A percentile compares a stretch with the other conserved stretches of the same genome.
phyloP scores from a whole-genome alignment of 2,888 invertebrate genomes.

The Vanessa cardui region DNA sequence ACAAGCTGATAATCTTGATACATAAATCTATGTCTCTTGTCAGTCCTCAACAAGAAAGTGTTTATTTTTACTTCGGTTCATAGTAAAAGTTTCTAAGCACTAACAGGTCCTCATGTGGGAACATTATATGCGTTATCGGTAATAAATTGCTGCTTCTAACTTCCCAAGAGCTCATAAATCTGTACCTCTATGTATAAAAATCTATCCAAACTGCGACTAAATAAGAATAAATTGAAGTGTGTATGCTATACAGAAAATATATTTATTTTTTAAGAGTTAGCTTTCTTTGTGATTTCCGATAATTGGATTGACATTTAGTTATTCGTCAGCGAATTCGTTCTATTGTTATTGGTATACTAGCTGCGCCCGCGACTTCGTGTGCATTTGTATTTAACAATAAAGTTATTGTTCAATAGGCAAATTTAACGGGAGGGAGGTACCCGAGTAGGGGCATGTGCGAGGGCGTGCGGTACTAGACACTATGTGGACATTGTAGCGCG shows the following conservation, averaged over 20 bases:
- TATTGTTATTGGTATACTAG: too few relatives aligned
- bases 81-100: slow-evolving; percentile 11
- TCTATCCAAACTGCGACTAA: slow-evolving; percentile 20
- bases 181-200: slow-evolving; percentile 44
- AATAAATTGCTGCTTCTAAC: slow-evolving; percentile 49
- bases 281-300: neutral
- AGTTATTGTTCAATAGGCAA: too few relatives aligned
- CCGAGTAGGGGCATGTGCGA: too few relatives aligned
- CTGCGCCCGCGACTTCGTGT: too few relatives aligned
- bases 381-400: too few relatives aligned
- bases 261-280: neutral
- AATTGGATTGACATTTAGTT: neutral
- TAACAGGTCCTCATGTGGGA: slow-evolving; percentile 25
- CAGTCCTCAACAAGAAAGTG: neutral
- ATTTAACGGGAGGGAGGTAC: too few relatives aligned
- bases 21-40: neutral
- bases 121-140: slow-evolving; percentile 45
- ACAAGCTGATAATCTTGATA: too few relatives aligned
- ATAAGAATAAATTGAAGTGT: slow-evolving; percentile 5
- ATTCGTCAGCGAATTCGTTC: too few relatives aligned
- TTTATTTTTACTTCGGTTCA: neutral
- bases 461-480: too few relatives aligned
- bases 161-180: slow-evolving; percentile 49
- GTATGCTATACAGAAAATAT: neutral
- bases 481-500: too few relatives aligned